phyloP scores from a whole-genome alignment of 2,888 invertebrate genomes.

The Galerucella pusilla region DNA sequence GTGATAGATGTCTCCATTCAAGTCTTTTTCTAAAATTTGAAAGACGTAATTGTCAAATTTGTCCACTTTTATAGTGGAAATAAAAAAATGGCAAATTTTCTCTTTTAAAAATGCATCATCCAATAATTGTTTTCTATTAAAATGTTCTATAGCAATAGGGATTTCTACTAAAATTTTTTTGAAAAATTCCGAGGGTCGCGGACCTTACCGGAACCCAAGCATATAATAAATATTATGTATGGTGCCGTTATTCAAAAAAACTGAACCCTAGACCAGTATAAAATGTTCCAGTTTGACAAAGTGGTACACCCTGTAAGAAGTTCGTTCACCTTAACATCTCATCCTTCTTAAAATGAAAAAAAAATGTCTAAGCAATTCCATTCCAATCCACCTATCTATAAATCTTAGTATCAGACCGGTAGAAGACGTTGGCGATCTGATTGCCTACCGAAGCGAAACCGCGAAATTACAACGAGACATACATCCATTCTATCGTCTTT shows the following conservation, averaged over 20 bases:
- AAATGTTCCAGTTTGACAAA: background rate
- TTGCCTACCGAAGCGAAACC: constrained; percentile 29
- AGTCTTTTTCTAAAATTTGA: too few species aligned
- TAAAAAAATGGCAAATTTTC: too few species aligned
- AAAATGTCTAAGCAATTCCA: constrained; percentile 14
- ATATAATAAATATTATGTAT: background rate
- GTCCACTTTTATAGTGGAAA: too few species aligned
- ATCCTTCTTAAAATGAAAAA: constrained; percentile 12
- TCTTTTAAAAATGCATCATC: too few species aligned
- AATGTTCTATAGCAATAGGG: too few species aligned
- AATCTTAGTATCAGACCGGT: constrained; percentile 14
- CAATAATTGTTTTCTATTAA: too few species aligned
- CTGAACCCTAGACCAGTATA: background rate
- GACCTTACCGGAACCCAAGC: too few species aligned
- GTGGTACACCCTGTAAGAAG: constrained; percentile 6
- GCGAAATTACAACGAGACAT: constrained; percentile 20
- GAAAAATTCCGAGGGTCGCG: too few species aligned
- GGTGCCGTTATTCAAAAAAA: background rate
- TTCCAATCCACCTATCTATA: constrained; percentile 20
- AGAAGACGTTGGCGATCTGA: constrained; percentile 24
- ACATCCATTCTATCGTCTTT: constrained; percentile 5
- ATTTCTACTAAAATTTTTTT: too few species aligned
- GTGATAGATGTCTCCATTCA: too few species aligned
- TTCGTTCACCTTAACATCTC: constrained; percentile 10
- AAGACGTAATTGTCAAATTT: too few species aligned